A percentile compares a stretch with the other conserved stretches of the same genome.
Conservation (phyloP, 2,113 vertebrate genomes). For the Pituophis catenifer region DNA sequence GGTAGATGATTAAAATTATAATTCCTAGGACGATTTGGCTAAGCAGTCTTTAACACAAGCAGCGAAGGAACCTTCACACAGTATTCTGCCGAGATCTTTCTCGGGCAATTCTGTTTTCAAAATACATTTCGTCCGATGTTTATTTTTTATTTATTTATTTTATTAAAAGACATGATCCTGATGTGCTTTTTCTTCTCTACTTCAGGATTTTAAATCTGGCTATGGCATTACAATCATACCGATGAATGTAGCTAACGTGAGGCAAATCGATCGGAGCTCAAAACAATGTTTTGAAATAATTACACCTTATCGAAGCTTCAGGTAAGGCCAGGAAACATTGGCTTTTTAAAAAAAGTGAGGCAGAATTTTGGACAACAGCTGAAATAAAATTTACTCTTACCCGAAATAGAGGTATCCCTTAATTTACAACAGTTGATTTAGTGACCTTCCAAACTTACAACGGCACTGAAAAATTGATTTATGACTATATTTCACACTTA, state of each 20-base stretch:
- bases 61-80: background rate
- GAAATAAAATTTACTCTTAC: background rate
- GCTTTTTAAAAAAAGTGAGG: background rate
- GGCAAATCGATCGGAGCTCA: constrained; percentile 78
- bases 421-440: background rate
- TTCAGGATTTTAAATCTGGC: constrained; percentile 87
- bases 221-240: constrained; percentile 86
- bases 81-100: background rate
- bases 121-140: background rate
- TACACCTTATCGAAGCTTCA: constrained; percentile 96
- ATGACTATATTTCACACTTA: no score
- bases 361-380: background rate
- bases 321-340: constrained; percentile 69
- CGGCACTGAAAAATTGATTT: no score
- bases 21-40: background rate
- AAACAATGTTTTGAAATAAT: constrained; percentile 90
- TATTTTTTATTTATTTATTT: no score
- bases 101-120: background rate
- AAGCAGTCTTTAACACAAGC: background rate
- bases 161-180: background rate
- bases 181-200: constrained; percentile 7
- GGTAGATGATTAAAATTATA: background rate
- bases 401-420: no score
- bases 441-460: background rate
- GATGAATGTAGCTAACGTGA: constrained; percentile 86